Conservation (phyloP, 64 coral and sea anemone species). For the Montipora capricornis region DNA sequence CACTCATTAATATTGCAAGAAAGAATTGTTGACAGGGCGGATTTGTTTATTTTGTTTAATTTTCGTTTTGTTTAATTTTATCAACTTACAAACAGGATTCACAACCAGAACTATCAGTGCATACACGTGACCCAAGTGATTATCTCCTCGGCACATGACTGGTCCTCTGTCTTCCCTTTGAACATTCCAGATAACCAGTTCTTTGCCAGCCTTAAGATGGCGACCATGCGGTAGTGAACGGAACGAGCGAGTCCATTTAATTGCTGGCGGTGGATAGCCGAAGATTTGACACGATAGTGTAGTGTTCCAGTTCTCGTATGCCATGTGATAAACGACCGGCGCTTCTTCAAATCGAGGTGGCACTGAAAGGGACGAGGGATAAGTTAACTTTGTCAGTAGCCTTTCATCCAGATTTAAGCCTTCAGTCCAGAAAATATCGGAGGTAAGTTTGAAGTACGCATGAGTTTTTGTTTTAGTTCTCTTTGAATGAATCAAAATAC, state of each 20-base stretch:
- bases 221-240: slow-evolving; percentile 38
- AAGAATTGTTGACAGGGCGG: too few species aligned
- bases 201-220: slow-evolving; percentile 56
- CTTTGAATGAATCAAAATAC: too few species aligned
- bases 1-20: too few species aligned
- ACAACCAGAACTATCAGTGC: slow-evolving; percentile 79
- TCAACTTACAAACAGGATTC: slow-evolving; percentile 76
- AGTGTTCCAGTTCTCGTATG: slow-evolving; percentile 79
- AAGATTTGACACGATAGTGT: slow-evolving; percentile 82
- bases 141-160: slow-evolving; percentile 78
- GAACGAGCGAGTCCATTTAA: slow-evolving; percentile 70
- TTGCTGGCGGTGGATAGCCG: slow-evolving; percentile 59
- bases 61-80: too few species aligned
- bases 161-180: slow-evolving; percentile 58
- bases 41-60: too few species aligned
- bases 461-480: too few species aligned
- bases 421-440: too few species aligned
- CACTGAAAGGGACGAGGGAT: slow-evolving; percentile 29
- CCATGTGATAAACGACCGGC: slow-evolving; percentile 57
- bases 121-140: slow-evolving; percentile 67
- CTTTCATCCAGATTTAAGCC: not conserved
- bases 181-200: slow-evolving; percentile 73
- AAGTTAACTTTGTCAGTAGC: not conserved
- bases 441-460: too few species aligned
- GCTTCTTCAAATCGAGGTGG: slow-evolving; percentile 65